Conservation (phyloP, 2,797 vertebrate genomes). For the Mionectes olivaceus region DNA sequence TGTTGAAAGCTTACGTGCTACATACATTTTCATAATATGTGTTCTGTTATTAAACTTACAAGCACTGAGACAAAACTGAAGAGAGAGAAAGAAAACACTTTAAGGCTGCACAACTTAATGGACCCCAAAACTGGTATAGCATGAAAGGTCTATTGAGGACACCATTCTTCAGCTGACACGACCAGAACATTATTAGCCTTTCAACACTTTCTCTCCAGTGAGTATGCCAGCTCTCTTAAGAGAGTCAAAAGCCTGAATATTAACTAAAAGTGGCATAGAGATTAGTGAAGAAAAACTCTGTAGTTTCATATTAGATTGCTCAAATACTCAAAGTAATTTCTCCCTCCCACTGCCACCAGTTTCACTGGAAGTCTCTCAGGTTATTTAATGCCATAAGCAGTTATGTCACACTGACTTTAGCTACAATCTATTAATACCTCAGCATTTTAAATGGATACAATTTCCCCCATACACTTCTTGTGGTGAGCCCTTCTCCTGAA, state of each 20-base stretch:
- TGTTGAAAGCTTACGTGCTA: not conserved
- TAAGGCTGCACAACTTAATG: not conserved
- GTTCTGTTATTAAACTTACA: not conserved
- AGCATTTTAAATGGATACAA: not conserved
- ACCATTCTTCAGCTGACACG: not conserved
- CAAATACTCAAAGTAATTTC: not conserved
- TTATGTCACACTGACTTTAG: not conserved
- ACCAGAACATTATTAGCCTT: accelerated
- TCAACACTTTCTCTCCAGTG: not conserved
- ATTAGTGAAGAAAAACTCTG: not conserved
- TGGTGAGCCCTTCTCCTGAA: not conserved
- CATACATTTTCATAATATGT: not conserved
- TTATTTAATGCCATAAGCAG: not conserved
- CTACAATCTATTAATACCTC: not conserved
- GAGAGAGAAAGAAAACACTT: not conserved
- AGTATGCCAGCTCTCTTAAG: not conserved
- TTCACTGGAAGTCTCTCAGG: not conserved
- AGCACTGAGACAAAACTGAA: not conserved
- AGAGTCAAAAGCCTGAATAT: not conserved
- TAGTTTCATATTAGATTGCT: not conserved
- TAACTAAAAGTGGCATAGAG: not conserved
- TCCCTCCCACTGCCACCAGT: not conserved
- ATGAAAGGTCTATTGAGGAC: not conserved
- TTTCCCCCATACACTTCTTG: not conserved
- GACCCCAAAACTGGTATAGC: accelerated